A percentile compares a stretch with the other conserved stretches of the same genome.
Evolutionary conservation across 2,888 invertebrate genomes (phyloP).

Genomic region (Spodoptera littoralis): DNA sequence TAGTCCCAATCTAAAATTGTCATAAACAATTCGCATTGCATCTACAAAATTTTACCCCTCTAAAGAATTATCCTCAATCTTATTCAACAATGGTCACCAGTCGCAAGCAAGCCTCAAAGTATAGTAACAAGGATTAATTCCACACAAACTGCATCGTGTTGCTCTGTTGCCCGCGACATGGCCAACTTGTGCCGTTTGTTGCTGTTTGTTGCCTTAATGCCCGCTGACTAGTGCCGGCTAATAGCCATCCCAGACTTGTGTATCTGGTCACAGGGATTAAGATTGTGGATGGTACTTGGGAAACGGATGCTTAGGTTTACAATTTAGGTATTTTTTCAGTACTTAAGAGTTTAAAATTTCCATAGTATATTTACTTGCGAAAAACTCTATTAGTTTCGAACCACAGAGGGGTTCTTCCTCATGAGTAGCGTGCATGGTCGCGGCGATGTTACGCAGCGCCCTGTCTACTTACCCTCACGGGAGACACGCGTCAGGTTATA

Average conservation of each 20-base stretch:
- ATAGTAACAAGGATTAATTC: constrained; percentile 73
- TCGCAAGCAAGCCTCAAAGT: constrained; percentile 49
- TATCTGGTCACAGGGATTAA: constrained; percentile 27
- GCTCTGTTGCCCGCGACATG: constrained; percentile 42
- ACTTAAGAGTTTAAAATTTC: too few species aligned
- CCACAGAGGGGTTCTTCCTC: too few species aligned
- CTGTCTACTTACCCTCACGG: too few species aligned
- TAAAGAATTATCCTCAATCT: not conserved
- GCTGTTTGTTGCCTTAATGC: constrained; percentile 56
- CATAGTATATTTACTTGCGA: too few species aligned
- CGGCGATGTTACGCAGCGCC: too few species aligned
- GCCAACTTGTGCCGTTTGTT: constrained; percentile 61
- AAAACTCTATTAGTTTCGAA: too few species aligned
- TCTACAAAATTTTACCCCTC: constrained; percentile 17
- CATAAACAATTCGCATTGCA: too few species aligned
- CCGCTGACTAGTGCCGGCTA: constrained; percentile 48
- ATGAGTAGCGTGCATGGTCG: too few species aligned
- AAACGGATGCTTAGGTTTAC: not conserved
- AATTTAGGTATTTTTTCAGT: not conserved
- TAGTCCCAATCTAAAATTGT: too few species aligned
- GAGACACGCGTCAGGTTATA: too few species aligned
- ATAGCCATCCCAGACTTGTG: constrained; percentile 35
- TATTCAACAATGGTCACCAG: constrained; percentile 16
- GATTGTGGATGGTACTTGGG: constrained; percentile 8
- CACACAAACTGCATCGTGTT: constrained; percentile 64